Conservation (phyloP, 2,113 vertebrate genomes). For the Rhinolophus ferrumequinum region DNA sequence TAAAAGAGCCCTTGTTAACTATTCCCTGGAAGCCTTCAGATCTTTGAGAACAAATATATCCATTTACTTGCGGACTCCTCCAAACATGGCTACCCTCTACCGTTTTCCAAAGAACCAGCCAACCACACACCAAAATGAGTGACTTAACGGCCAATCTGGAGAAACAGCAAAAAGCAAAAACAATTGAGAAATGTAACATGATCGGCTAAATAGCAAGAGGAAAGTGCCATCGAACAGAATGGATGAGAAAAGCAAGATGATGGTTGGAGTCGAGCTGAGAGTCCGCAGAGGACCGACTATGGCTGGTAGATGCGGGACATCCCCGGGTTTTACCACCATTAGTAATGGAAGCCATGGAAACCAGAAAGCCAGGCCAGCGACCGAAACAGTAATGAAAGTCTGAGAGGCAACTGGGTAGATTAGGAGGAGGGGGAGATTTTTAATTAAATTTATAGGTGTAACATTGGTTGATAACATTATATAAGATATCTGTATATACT, state of each 20-base stretch:
- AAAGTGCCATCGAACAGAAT: background rate
- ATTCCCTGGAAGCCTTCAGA: background rate
- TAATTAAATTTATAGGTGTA: background rate
- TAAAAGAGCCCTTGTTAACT: background rate
- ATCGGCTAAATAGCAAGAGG: background rate
- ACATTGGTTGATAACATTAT: no score
- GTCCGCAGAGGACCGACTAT: background rate
- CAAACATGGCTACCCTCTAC: background rate
- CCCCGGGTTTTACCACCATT: background rate
- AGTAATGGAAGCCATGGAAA: background rate
- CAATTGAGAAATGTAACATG: conserved; percentile 3
- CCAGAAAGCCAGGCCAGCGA: background rate
- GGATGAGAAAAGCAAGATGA: background rate
- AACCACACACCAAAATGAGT: conserved; percentile 16
- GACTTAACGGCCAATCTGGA: conserved; percentile 30
- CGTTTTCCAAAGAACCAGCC: conserved; percentile 17
- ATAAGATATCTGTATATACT: background rate
- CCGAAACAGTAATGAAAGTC: background rate
- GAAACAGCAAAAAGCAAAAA: conserved; percentile 4
- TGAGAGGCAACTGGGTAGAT: background rate
- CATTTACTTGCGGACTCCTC: conserved; percentile 33
- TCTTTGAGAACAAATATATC: background rate
- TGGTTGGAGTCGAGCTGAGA: background rate
- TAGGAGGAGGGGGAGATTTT: background rate
- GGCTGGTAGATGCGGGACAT: background rate